Percentiles rank a stretch among this genome's conserved stretches.
phyloP scores from a whole-genome alignment of 2,888 invertebrate genomes.

The Rutpela maculata region DNA sequence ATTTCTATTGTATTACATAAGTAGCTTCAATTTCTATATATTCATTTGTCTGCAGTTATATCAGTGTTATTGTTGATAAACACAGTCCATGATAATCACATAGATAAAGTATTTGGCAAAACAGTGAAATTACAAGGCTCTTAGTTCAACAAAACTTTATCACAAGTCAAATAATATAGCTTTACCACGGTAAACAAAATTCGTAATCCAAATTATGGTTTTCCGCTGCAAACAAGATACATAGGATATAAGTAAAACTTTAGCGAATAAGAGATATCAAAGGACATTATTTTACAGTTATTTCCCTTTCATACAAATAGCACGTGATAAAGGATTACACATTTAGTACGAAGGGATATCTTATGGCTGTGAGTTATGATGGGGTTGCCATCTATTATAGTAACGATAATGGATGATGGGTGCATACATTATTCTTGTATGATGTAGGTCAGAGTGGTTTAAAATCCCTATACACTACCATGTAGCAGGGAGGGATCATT shows the following conservation, averaged over 20 bases:
- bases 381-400: slow-evolving; percentile 35
- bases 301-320: slow-evolving; percentile 16
- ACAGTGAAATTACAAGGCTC: neutral
- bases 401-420: slow-evolving; percentile 38
- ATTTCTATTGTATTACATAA: too few relatives aligned
- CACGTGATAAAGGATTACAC: slow-evolving; percentile 36
- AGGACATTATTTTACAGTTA: slow-evolving; percentile 22
- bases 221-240: slow-evolving; percentile 1
- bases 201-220: neutral
- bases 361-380: slow-evolving; percentile 24
- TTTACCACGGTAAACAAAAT: slow-evolving; percentile 1
- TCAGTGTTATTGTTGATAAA: too few relatives aligned
- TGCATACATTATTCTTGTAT: slow-evolving; percentile 39
- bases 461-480: slow-evolving; percentile 35
- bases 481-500: slow-evolving; percentile 26
- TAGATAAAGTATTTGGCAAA: neutral
- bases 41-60: too few relatives aligned
- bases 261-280: slow-evolving; percentile 18
- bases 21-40: too few relatives aligned
- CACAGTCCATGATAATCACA: neutral
- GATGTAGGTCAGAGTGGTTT: slow-evolving; percentile 43
- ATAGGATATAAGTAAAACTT: neutral
- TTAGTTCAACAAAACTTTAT: neutral
- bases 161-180: neutral
- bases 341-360: slow-evolving; percentile 24